Conservation (phyloP, 1,140 invertebrate species). For the Trichogramma pretiosum region DNA sequence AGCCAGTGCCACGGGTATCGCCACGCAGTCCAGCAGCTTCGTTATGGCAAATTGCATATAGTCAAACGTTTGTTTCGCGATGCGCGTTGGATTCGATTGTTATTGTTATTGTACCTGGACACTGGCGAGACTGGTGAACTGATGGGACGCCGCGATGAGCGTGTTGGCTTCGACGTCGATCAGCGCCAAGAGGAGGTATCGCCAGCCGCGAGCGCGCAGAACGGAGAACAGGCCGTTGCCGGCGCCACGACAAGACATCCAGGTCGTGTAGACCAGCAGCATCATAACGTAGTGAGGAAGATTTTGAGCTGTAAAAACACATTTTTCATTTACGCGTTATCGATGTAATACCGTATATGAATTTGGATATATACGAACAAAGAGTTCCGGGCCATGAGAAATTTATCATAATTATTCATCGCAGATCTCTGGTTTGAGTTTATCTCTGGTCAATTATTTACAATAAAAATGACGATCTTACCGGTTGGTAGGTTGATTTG, state of each 20-base stretch:
- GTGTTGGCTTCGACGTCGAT: constrained; percentile 77
- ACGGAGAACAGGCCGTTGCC: constrained; percentile 55
- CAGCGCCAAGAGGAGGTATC: constrained; percentile 64
- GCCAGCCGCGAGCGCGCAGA: constrained; percentile 61
- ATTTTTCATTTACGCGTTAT: too few relatives aligned
- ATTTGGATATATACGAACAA: too few relatives aligned
- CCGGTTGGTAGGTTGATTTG: constrained; percentile 64
- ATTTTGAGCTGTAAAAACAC: constrained; percentile 70
- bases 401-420: too few relatives aligned
- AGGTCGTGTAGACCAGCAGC: constrained; percentile 66
- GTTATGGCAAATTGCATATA: too few relatives aligned
- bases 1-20: constrained; percentile 71
- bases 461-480: constrained; percentile 25
- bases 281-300: constrained; percentile 72
- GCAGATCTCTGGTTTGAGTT: too few relatives aligned
- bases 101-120: constrained; percentile 52
- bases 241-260: constrained; percentile 59
- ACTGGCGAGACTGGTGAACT: constrained; percentile 56
- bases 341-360: too few relatives aligned
- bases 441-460: neutral
- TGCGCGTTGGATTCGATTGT: too few relatives aligned
- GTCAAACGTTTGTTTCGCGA: too few relatives aligned
- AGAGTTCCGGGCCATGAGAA: too few relatives aligned
- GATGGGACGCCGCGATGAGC: constrained; percentile 64
- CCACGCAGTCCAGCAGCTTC: constrained; percentile 81